Evolutionary conservation across 2,113 vertebrate genomes (phyloP), one percentile per base, ranked within the genome.

Genomic region (Paramormyrops kingsleyae): DNA sequence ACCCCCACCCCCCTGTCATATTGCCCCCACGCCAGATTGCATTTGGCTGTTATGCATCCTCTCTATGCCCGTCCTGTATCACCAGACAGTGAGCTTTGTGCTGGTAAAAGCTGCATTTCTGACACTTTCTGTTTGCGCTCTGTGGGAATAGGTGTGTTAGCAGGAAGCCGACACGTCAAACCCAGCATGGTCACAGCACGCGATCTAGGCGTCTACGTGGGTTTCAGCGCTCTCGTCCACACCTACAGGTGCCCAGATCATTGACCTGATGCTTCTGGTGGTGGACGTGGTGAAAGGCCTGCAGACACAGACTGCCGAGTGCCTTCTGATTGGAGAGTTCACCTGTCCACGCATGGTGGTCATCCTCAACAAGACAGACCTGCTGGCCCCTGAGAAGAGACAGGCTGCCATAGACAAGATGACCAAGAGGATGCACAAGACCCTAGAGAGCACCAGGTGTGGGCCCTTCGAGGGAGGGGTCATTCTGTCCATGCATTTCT

Each of bases 301-400:
- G 95, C 99, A 99, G 96, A 99, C 98, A 0, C 99, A 99, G 96
- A 99, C 98, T 21, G 98, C 98, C 0, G 99, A 99, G 92, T 99
- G 99, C 94, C 96, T 99, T 89, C 96, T 99, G 87, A 99, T 99
- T 6, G 99, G 99, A 88, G 97, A 99, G 91, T 97, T 99, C 24
- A 97, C 98, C 90, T 99, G 99, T 92, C 96, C 97, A 89, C 96
- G 97, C 91, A 97, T 99, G 97, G 95, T 99, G 21, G 98, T 99
- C 8, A 96, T 99, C 92, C 96, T 99, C 89, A 99, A 99, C 94
- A 99, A 99, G 94, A 96, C 91, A 19, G 98, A 99, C 94, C 95
- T 99, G 35, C 95, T 99, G 92, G 96, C 97, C 10, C 95, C 96
- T 88, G 95, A 92, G 90, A 99, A 98, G 94, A 97, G 96, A 62